Percentiles rank a stretch among this genome's conserved stretches.
phyloP scores from a whole-genome alignment of 23 tunicate genomes.

The Diplosoma virens region DNA sequence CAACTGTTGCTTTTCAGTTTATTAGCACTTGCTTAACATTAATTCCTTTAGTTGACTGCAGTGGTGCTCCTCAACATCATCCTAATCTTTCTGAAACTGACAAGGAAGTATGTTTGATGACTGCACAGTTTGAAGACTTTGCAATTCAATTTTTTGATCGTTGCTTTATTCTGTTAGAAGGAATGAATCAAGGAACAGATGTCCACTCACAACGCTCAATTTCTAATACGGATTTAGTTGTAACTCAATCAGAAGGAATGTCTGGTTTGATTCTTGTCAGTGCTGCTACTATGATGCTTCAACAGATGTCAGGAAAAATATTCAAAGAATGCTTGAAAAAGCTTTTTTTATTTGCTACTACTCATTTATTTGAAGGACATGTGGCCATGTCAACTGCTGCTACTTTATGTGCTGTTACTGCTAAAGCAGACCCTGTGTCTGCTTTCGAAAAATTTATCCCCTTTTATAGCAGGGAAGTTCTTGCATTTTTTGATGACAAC shows the following conservation, averaged over 20 bases:
- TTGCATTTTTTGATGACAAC: constrained; percentile 45
- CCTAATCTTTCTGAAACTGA: constrained; percentile 52
- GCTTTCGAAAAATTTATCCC: constrained; percentile 71
- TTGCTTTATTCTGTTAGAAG: constrained; percentile 58
- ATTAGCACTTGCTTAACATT: constrained; percentile 66
- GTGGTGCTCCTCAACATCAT: constrained; percentile 20
- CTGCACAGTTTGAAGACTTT: constrained; percentile 74
- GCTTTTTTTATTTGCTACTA: constrained; percentile 61
- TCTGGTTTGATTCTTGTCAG: constrained; percentile 47
- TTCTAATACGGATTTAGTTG: constrained; percentile 13
- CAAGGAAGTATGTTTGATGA: constrained; percentile 52
- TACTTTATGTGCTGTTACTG: constrained; percentile 45
- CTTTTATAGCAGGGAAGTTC: constrained; percentile 37
- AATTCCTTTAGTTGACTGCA: constrained; percentile 80
- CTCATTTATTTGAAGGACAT: constrained; percentile 61
- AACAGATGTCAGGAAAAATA: constrained; percentile 57
- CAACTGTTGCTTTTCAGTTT: constrained; percentile 70
- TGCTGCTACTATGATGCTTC: constrained; percentile 34
- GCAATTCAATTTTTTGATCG: constrained; percentile 74
- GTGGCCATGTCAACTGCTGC: constrained; percentile 44
- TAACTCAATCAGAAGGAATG: constrained; percentile 29
- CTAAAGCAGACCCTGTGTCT: constrained; percentile 49
- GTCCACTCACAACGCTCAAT: constrained; percentile 28
- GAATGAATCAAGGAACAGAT: constrained; percentile 59
- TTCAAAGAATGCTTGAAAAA: constrained; percentile 33